Base-by-base conservation (phyloP, 2,113 vertebrate genomes). In the Notarius lentiginosus region DNA sequence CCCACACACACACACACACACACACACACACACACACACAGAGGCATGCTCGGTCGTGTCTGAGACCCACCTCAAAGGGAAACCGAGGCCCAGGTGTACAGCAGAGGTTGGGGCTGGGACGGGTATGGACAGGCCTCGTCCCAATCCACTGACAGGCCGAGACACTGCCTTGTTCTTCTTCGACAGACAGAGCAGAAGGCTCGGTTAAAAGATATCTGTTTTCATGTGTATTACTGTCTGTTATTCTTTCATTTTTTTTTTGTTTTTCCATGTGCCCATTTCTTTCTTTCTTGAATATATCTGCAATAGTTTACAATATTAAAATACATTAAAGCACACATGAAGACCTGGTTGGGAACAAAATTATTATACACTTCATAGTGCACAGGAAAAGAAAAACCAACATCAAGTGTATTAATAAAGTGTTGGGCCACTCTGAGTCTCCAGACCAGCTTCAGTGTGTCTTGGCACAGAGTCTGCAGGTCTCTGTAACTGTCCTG, bases 81-180 rank as follows among this genome's bases (percentile, higher is more conserved):
- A 86, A 55, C 41, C 55, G 80, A 55, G 82, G 87, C 85, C 87
- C 88, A 91, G 91, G 89, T 90, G 89, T 84, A 85, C 82, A 79
- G 85, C 58, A 84, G 79, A 60, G 83, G 82, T 80, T 86, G 86
- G 49, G 77, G 88, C 79, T 87, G 87, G 86, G 89, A 90, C 85
- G 89, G 81, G 91, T 91, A 89, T 53, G 63, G 88, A 88, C 91
- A 91, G 83, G 91, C 84, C 87, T 86, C 53, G 55, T 72, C 68
- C 14, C 34, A 76, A 88, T 90, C 88, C 65, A 72, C 86, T 88
- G 81, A 56, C 88, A 87, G 56, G 75, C 60, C 12, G 27, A 85
- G 63, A 80, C 77, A 68, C 79, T 66, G 24, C 27, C 60, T 87
- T 56, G 49, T 60, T 53, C 61, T 68, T 83, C n/a, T 51, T 70